Percentiles rank a stretch among this genome's conserved stretches.
phyloP scores from a whole-genome alignment of 1,140 invertebrate species.

The Wiebesia pumilae region DNA sequence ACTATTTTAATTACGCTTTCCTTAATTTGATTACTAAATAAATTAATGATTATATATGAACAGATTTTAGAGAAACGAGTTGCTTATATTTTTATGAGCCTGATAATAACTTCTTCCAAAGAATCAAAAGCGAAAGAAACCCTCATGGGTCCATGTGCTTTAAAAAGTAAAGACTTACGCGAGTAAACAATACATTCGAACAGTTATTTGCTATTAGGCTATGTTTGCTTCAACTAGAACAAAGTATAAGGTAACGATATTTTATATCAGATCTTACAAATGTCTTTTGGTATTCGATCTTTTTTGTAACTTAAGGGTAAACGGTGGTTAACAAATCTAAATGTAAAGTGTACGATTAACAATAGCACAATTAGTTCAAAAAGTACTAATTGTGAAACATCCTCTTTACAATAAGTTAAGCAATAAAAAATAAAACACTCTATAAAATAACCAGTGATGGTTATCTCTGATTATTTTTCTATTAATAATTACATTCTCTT shows the following conservation, averaged over 20 bases:
- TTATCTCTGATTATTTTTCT: not conserved
- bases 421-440: not conserved
- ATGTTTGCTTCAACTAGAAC: not conserved
- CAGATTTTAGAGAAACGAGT: not conserved
- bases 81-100: not conserved
- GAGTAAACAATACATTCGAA: not conserved
- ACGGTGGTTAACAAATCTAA: not conserved
- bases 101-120: not conserved
- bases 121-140: not conserved
- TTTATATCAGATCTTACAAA: too few species aligned
- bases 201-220: not conserved
- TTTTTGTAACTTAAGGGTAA: not conserved
- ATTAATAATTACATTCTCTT: not conserved
- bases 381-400: not conserved
- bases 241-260: too few species aligned
- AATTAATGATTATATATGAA: not conserved
- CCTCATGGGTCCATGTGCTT: not conserved
- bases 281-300: not conserved
- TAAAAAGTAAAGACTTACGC: not conserved
- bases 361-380: not conserved
- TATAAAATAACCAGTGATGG: not conserved
- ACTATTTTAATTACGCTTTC: not conserved
- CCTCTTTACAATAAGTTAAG: too few species aligned
- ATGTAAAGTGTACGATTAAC: not conserved
- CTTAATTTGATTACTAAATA: not conserved